These are phyloP conservation scores for Melanostoma mellinum DNA, from an alignment of 2,888 invertebrate species.

Conservation along the genomic window DNA sequence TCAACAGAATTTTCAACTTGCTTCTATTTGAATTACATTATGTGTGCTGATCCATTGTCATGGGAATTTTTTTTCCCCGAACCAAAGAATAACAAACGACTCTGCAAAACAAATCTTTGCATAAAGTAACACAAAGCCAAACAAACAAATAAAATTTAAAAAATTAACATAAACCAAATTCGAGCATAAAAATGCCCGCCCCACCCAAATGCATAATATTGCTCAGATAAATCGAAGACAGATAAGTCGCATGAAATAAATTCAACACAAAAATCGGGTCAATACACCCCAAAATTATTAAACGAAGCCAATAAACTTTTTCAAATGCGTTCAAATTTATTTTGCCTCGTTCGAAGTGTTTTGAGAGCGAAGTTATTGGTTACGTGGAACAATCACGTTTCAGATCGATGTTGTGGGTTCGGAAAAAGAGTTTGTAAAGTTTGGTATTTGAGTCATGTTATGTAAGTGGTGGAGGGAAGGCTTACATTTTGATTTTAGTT, in stretches of 20 bases:
- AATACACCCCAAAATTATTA: conserved; percentile 57
- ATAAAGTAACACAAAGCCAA: background rate
- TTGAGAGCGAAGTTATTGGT: too few relatives aligned
- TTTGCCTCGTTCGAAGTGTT: too few relatives aligned
- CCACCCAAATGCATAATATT: conserved; percentile 22
- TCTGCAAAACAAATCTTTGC: background rate
- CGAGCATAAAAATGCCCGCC: background rate
- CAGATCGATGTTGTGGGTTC: too few relatives aligned
- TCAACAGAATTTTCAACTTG: conserved; percentile 17
- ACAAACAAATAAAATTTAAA: background rate
- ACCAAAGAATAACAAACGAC: background rate
- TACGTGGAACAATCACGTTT: too few relatives aligned
- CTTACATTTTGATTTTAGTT: too few relatives aligned
- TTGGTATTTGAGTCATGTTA: too few relatives aligned
- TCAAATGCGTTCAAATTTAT: conserved; percentile 34
- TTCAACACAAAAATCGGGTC: conserved; percentile 40
- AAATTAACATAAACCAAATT: too few relatives aligned
- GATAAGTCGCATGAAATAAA: conserved; percentile 1
- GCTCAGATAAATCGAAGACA: background rate
- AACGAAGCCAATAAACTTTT: conserved; percentile 45
- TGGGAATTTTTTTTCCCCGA: background rate
- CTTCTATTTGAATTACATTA: conserved; percentile 24
- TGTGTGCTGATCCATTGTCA: background rate
- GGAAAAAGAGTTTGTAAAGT: too few relatives aligned
- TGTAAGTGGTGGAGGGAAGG: too few relatives aligned